Evolutionary conservation across 2,113 vertebrate species (phyloP).

Genomic region (Pterophyllum scalare): DNA sequence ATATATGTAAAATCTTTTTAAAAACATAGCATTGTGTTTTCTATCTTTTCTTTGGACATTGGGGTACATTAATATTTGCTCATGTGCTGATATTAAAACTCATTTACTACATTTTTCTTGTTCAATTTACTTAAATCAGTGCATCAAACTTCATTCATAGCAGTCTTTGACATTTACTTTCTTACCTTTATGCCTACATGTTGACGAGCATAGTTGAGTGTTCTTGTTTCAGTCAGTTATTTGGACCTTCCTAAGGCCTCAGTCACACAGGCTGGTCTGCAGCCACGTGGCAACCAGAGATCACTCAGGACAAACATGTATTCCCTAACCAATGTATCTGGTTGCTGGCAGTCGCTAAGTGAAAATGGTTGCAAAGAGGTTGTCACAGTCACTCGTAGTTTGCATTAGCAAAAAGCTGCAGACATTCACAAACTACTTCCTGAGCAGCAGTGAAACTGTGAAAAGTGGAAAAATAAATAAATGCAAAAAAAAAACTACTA

Average conservation of each 20-base stretch:
- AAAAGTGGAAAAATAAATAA: background rate
- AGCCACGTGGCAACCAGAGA: background rate
- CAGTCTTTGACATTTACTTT: background rate
- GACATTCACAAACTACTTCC: no score
- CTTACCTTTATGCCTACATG: background rate
- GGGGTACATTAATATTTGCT: background rate
- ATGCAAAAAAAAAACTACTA: background rate
- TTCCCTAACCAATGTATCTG: background rate
- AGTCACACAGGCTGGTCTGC: rapidly evolving
- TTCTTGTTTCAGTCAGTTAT: background rate
- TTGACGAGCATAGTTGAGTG: background rate
- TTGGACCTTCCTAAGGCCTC: background rate
- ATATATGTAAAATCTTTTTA: rapidly evolving
- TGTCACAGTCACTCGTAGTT: background rate
- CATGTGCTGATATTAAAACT: background rate
- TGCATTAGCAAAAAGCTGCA: background rate
- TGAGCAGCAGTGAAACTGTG: no score
- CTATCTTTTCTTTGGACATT: rapidly evolving
- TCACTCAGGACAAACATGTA: background rate
- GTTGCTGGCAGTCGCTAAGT: background rate
- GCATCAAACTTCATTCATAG: no score
- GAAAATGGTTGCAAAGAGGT: background rate
- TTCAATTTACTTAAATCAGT: no score
- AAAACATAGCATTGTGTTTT: no score
- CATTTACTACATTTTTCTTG: no score